phyloP scores from a whole-genome alignment of 2,888 invertebrate species.

The Drosophila mimetica region DNA sequence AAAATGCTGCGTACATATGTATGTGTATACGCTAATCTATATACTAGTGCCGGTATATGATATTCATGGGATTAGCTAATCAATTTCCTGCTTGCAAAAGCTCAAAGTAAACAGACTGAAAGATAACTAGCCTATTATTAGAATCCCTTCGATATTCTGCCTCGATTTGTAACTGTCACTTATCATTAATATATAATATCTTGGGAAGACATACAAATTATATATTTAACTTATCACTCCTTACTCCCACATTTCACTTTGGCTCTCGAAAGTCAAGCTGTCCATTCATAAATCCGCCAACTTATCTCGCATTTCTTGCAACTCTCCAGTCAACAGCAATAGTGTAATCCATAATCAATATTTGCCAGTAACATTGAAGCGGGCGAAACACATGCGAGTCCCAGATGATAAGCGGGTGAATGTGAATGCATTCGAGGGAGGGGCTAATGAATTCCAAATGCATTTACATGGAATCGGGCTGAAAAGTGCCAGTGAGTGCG shows the following conservation, averaged over 20 bases:
- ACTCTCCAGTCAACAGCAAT: no score
- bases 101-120: conserved; percentile 10
- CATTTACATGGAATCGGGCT: conserved; percentile 21
- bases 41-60: conserved; percentile 32
- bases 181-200: not conserved
- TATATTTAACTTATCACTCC: no score
- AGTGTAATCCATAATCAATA: not conserved
- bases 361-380: conserved; percentile 6
- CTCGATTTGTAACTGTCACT: not conserved
- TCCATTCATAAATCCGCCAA: not conserved
- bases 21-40: conserved; percentile 25
- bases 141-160: not conserved
- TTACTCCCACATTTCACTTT: no score
- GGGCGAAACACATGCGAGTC: conserved; percentile 6
- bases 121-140: conserved; percentile 3
- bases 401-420: conserved; percentile 23
- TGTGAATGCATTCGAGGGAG: not conserved
- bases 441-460: conserved; percentile 16
- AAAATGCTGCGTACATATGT: conserved; percentile 45
- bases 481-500: not conserved
- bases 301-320: not conserved
- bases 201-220: no score
- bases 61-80: conserved; percentile 35
- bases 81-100: conserved; percentile 53
- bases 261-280: not conserved